Evolutionary conservation across 2,113 vertebrate genomes (phyloP).

Genomic region (Tetraodon nigroviridis): DNA sequence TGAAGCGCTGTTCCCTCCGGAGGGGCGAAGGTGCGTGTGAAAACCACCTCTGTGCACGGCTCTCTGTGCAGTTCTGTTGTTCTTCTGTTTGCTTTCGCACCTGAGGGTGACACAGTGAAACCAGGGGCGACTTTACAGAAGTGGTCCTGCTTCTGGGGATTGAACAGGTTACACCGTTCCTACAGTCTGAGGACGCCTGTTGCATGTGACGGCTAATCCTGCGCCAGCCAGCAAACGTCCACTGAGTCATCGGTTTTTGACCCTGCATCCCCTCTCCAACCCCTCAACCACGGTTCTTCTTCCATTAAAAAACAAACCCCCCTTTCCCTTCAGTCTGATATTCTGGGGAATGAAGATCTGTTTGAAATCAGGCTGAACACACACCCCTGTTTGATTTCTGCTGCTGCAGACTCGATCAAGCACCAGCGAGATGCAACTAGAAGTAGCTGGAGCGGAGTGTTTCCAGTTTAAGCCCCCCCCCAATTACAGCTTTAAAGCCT

Average conservation of each 20-base stretch:
- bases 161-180: conserved; percentile 58
- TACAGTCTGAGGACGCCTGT: conserved; percentile 47
- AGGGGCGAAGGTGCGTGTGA: no score
- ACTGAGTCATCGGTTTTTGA: conserved; percentile 54
- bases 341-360: conserved; percentile 44
- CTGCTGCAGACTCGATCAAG: conserved; percentile 48
- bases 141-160: conserved; percentile 51
- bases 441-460: conserved; percentile 57
- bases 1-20: no score
- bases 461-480: conserved; percentile 49
- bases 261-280: neutral
- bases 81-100: conserved; percentile 1
- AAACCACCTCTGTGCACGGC: no score
- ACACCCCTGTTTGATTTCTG: conserved; percentile 57
- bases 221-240: conserved; percentile 37
- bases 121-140: conserved; percentile 33
- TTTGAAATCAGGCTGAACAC: conserved; percentile 43
- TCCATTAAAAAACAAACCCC: neutral
- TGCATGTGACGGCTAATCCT: conserved; percentile 65
- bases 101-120: conserved; percentile 39
- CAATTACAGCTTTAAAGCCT: conserved; percentile 70
- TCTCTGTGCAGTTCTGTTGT: neutral
- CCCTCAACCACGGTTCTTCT: no score
- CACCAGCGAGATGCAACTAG: conserved; percentile 55
- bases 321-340: conserved; percentile 20